Evolutionary conservation across 2,113 vertebrate genomes (phyloP).

Genomic region (Maccullochella peelii): DNA sequence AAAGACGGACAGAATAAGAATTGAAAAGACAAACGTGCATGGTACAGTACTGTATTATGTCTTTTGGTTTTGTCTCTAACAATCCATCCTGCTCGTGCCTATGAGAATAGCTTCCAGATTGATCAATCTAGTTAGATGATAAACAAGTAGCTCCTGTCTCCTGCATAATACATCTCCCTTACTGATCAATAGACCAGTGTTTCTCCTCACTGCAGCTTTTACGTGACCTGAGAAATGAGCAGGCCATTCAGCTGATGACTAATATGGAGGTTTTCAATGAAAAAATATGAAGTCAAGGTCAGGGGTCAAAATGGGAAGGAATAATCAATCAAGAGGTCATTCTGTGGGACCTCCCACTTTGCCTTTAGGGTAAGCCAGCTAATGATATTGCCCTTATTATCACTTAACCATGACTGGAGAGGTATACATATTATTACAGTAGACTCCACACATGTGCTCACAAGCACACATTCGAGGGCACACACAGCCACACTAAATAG

Average conservation of each 20-base stretch:
- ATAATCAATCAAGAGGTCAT: conserved; percentile 42
- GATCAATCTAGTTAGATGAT: conserved; percentile 28
- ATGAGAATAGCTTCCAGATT: conserved; percentile 23
- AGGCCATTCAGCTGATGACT: conserved; percentile 32
- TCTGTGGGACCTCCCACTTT: conserved; percentile 21
- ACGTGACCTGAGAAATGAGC: conserved; percentile 34
- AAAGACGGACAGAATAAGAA: not conserved
- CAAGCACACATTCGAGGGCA: not conserved
- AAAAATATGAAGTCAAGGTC: conserved; percentile 50
- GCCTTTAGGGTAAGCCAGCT: conserved; percentile 17
- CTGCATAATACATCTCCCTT: not conserved
- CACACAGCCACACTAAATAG: conserved; percentile 5
- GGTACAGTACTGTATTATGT: not conserved
- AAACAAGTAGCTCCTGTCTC: conserved; percentile 25
- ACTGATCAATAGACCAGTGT: conserved; percentile 36
- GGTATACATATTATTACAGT: not conserved
- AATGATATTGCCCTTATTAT: conserved; percentile 43
- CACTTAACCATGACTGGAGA: conserved; percentile 23
- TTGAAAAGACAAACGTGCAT: not conserved
- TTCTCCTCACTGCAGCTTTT: conserved; percentile 30
- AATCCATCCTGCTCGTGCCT: not conserved
- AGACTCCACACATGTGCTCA: conserved; percentile 1
- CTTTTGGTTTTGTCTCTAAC: not conserved
- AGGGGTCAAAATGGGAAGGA: conserved; percentile 51
- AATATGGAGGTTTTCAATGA: not conserved